phyloP scores from a whole-genome alignment of 2,888 invertebrate species.

The Tupiocoris notatus region DNA sequence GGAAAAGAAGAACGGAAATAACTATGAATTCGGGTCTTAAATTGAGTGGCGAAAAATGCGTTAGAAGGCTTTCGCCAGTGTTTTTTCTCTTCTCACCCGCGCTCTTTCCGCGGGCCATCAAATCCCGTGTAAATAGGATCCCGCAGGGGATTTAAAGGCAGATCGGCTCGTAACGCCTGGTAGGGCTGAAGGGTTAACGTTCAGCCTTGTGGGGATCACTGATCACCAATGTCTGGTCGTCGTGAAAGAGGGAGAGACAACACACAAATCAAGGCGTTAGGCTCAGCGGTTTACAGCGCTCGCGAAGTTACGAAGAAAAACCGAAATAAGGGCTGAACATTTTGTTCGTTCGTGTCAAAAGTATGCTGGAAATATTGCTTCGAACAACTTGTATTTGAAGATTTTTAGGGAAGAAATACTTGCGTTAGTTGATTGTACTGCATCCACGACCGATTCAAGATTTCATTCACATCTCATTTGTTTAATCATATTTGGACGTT shows the following conservation, averaged over 20 bases:
- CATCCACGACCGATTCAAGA: too few relatives aligned
- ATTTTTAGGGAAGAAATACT: too few relatives aligned
- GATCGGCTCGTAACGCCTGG: neutral
- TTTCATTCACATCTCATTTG: too few relatives aligned
- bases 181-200: neutral
- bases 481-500: too few relatives aligned
- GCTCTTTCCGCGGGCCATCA: conserved; percentile 4
- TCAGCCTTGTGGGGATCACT: neutral
- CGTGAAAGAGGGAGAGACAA: neutral
- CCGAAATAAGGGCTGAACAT: neutral
- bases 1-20: neutral
- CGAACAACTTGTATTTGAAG: too few relatives aligned
- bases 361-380: too few relatives aligned
- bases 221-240: neutral
- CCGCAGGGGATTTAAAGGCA: neutral
- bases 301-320: neutral
- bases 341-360: too few relatives aligned
- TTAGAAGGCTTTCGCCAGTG: neutral
- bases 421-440: too few relatives aligned
- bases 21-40: neutral
- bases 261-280: neutral
- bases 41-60: neutral
- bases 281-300: neutral
- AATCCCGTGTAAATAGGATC: conserved; percentile 29
- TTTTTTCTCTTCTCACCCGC: neutral